Conservation (phyloP, 2,888 invertebrate genomes). For the Patella ulyssiponensis region DNA sequence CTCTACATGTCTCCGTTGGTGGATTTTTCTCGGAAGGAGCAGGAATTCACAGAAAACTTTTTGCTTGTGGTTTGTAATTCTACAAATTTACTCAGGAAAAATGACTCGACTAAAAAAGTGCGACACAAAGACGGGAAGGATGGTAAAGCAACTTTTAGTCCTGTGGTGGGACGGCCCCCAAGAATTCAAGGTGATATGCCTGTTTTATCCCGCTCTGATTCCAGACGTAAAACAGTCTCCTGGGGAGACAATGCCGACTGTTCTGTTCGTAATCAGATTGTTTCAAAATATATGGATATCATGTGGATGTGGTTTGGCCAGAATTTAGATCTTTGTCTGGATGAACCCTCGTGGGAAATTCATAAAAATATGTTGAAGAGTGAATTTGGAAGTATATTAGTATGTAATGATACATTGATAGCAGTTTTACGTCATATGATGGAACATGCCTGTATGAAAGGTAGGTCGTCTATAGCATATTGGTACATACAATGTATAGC, state of each 20-base stretch:
- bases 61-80: slow-evolving; percentile 68
- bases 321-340: slow-evolving; percentile 60
- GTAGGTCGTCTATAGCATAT: slow-evolving; percentile 41
- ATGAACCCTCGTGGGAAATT: slow-evolving; percentile 62
- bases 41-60: slow-evolving; percentile 67
- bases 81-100: slow-evolving; percentile 65
- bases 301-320: slow-evolving; percentile 66
- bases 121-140: slow-evolving; percentile 26
- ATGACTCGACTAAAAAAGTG: slow-evolving; percentile 37
- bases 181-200: slow-evolving; percentile 46
- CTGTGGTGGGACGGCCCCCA: slow-evolving; percentile 40
- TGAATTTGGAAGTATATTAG: slow-evolving; percentile 59
- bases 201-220: slow-evolving; percentile 59
- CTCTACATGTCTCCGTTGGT: slow-evolving; percentile 60
- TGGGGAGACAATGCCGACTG: slow-evolving; percentile 70
- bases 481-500: background rate
- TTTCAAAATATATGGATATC: slow-evolving; percentile 63
- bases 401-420: slow-evolving; percentile 58
- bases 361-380: slow-evolving; percentile 50
- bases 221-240: slow-evolving; percentile 67
- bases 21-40: slow-evolving; percentile 64
- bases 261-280: slow-evolving; percentile 60
- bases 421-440: slow-evolving; percentile 66
- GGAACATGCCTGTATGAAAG: slow-evolving; percentile 67
- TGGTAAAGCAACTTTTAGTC: slow-evolving; percentile 32